phyloP scores from a whole-genome alignment of 2,888 invertebrate species.

The Brachynemurus nebulosus region DNA sequence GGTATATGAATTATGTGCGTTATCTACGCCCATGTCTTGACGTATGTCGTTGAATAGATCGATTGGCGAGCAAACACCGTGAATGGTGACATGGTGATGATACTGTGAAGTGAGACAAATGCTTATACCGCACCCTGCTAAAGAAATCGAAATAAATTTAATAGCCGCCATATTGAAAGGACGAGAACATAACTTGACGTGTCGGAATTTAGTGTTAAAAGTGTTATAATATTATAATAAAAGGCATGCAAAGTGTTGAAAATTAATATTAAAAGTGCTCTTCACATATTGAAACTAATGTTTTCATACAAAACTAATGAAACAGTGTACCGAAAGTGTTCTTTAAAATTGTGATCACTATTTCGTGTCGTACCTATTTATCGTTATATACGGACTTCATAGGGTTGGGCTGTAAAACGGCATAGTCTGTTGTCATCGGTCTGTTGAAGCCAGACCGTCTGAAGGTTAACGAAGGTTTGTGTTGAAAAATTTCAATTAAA shows the following conservation, averaged over 20 bases:
- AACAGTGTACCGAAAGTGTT: neutral
- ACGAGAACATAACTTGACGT: constrained; percentile 3
- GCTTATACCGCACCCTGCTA: constrained; percentile 9
- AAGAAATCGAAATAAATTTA: constrained; percentile 3
- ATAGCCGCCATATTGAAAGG: constrained; percentile 8
- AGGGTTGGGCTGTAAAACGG: constrained; percentile 9
- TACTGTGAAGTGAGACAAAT: neutral
- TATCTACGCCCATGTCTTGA: neutral
- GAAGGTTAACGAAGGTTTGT: neutral
- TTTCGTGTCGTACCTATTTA: neutral
- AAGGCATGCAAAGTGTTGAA: neutral
- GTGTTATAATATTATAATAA: neutral
- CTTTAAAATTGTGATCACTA: too few relatives aligned
- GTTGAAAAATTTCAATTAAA: neutral
- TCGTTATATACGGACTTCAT: neutral
- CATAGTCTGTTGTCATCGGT: constrained; percentile 7
- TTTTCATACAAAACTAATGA: neutral
- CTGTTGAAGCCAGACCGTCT: constrained; percentile 8
- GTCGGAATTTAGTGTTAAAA: neutral
- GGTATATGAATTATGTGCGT: too few relatives aligned
- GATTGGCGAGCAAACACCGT: neutral
- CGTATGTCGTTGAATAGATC: neutral
- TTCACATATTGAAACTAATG: neutral
- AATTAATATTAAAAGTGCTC: neutral
- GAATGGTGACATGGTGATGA: neutral